Percentiles rank a stretch among this genome's conserved stretches.
Evolutionary conservation across 2,113 vertebrate species (phyloP).

Genomic region (Haemorhous mexicanus): DNA sequence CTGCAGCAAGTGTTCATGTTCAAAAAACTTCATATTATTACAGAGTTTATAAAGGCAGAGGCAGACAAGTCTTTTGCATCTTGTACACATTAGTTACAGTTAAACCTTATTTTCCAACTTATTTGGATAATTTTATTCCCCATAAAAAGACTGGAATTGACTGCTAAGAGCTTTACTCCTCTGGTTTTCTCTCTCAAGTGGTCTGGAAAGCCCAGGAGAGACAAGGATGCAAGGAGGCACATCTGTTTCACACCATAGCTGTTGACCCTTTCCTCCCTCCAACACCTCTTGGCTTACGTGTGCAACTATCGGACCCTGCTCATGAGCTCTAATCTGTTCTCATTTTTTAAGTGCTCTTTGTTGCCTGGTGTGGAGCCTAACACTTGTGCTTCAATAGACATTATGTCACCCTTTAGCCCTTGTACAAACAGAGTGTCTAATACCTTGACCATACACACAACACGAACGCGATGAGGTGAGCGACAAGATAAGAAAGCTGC

Average conservation of each 20-base stretch:
- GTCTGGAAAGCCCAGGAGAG: constrained; percentile 19
- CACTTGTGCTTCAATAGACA: constrained; percentile 72
- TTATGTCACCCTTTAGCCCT: constrained; percentile 73
- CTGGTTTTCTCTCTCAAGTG: neutral
- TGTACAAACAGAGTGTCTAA: constrained; percentile 74
- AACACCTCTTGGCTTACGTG: neutral
- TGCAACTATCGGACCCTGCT: neutral
- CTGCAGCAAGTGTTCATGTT: neutral
- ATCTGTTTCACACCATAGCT: neutral
- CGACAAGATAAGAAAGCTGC: constrained; percentile 71
- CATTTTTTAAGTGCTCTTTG: constrained; percentile 67
- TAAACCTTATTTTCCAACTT: constrained; percentile 24
- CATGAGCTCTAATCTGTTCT: constrained; percentile 61
- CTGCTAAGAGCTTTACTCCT: neutral
- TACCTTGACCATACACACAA: constrained; percentile 16
- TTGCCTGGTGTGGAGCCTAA: constrained; percentile 53
- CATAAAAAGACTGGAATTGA: neutral
- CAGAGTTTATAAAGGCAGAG: neutral
- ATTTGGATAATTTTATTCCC: neutral
- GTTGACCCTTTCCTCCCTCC: neutral
- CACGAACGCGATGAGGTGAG: neutral
- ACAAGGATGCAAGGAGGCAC: neutral
- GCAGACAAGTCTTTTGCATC: neutral
- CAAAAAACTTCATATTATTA: constrained; percentile 7
- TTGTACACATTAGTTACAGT: neutral